Base-by-base conservation (phyloP, 2,797 vertebrate genomes). In the Leptodactylus fallax region DNA sequence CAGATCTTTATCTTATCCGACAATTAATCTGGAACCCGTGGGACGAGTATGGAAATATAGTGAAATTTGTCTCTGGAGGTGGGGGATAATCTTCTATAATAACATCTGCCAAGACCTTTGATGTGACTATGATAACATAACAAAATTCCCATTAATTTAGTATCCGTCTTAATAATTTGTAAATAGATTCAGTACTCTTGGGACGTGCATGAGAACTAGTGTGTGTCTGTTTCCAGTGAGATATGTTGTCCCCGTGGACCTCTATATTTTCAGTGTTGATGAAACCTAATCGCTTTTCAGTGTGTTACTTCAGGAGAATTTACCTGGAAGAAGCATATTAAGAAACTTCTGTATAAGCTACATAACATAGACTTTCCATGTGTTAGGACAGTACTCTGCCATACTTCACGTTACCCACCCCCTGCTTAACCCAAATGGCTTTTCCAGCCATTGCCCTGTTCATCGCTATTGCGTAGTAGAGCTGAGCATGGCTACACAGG, bases 251-350 rank as follows among this genome's bases (percentile, higher is more conserved):
- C 79, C 56, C 17, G 21, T 47, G 56, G 79, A 21, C 58, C 19
- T 80, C 3, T 47, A 12, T 60, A 60, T 79, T 79, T 45, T 58
- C 9, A 58, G 55, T 36, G 53, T 79, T 56, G 25, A 58, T 58
- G 19, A 25, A 10, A 36, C 36, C 1, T 36, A 58, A 58, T 79
- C 16, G 7, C 55, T 60, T 58, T 79, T 36, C 55, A 19, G 27
- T 58, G 9, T 60, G 25, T 58, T 1, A 45, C 27, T 61, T 2
- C 61, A 14, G 6, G 11, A 58, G 14, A 77, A 3, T 1, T 47
- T 36, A 79, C 78, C 55, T 79, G 78, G 55, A 79, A 56, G 51
- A 25, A 12, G 23, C 53, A 27, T 79, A 55, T 56, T 56, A 14
- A 55, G n/a, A 10, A 14, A 19, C n/a, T 12, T 6, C 21, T 76